Base-by-base conservation (phyloP, 2,797 vertebrate genomes). In the Platalea minor region DNA sequence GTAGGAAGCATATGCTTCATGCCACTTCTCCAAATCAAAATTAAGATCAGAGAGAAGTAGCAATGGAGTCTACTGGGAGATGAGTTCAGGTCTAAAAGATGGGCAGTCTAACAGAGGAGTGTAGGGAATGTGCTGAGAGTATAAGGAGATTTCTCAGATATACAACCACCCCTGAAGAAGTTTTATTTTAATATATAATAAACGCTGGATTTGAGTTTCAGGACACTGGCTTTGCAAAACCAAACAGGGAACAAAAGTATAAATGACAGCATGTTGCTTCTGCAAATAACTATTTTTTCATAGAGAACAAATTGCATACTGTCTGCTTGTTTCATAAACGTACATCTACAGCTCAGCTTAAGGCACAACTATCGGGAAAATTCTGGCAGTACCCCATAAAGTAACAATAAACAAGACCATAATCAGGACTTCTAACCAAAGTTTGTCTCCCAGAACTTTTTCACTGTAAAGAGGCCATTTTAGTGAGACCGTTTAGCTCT, bases 21-120 rank as follows among this genome's bases (percentile, higher is more conserved):
- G 57, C 33, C 72, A 88, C 46, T 78, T 88, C 76, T 94, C 57
- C 79, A 96, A 83, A 95, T 83, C 69, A 93, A 88, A 95, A 86
- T 92, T 88, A 81, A 89, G 57, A 94, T 85, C 53, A 91, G 82
- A 77, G 31, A 77, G 46, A 89, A 86, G 29, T 18, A 91, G 35
- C 50, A 72, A 35, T 75, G 68, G 18, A 81, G 24, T 77, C 87
- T 91, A 37, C 43, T n/a, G 79, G 61, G 76, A 88, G 16, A 88
- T 33, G 56, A 88, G 24, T 78, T 93, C 37, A 83, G 48, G 83
- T 75, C 12, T 81, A 43, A 85, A 91, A 90, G 61, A 54, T 10
- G 45, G 31, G 23, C 43, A 89, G 31, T 50, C 72, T 69, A 69
- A 35, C 10, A 69, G 15, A 69, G 17, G 11, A 69, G 39, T 37